Conservation (phyloP, 2,113 vertebrate genomes). For the Eulemur macaco region DNA sequence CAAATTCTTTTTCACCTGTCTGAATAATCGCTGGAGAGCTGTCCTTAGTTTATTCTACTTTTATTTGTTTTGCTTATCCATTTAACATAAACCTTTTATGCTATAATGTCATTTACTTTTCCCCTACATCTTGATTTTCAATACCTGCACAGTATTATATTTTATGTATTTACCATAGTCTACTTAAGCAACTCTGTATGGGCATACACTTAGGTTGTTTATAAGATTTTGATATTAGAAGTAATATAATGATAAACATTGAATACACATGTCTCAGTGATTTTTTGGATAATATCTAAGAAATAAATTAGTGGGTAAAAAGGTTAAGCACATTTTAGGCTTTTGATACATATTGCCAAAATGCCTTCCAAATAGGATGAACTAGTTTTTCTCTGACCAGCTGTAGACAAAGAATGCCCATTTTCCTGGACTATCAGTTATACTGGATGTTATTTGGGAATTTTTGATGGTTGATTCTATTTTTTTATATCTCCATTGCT, state of each 20-base stretch:
- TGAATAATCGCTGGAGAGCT: neutral
- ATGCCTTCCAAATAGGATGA: neutral
- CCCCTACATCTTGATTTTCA: neutral
- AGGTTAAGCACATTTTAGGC: neutral
- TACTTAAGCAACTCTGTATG: neutral
- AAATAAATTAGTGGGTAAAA: neutral
- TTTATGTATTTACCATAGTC: neutral
- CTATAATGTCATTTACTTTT: neutral
- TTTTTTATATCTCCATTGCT: slow-evolving; percentile 22
- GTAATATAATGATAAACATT: neutral
- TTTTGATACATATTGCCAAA: neutral
- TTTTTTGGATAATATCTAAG: neutral
- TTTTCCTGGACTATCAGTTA: slow-evolving; percentile 29
- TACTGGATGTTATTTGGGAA: neutral
- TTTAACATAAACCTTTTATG: neutral
- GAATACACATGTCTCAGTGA: neutral
- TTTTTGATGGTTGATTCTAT: slow-evolving; percentile 8
- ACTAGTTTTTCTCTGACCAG: neutral
- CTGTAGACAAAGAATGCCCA: neutral
- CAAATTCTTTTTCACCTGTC: neutral
- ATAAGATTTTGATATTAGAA: neutral
- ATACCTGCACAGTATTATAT: neutral
- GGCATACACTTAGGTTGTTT: neutral
- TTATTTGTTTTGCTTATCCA: neutral
- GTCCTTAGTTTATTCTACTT: neutral